Evolutionary conservation across 2,113 vertebrate genomes (phyloP).

Genomic region (Sapajus apella): DNA sequence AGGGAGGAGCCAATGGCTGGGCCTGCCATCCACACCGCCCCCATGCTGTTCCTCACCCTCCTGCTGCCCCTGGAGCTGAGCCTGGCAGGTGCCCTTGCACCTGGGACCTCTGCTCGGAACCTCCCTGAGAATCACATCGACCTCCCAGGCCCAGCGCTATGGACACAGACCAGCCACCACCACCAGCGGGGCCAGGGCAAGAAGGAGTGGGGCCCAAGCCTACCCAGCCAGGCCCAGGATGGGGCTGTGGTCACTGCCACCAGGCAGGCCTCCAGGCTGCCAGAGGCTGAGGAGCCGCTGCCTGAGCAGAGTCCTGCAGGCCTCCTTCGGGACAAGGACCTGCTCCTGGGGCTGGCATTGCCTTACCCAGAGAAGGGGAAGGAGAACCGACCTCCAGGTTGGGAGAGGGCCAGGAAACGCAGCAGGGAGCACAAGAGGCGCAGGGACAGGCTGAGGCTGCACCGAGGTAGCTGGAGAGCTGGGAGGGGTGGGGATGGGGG

Average conservation of each 20-base stretch:
- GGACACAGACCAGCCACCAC: constrained; percentile 77
- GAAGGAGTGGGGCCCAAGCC: constrained; percentile 73
- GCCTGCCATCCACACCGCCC: neutral
- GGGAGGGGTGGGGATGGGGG: neutral
- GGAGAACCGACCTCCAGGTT: constrained; percentile 85
- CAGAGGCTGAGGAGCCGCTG: constrained; percentile 80
- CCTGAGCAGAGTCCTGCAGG: constrained; percentile 78
- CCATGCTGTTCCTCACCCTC: constrained; percentile 59
- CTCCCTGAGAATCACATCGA: constrained; percentile 80
- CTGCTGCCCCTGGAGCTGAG: constrained; percentile 71
- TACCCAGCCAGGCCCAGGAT: constrained; percentile 63
- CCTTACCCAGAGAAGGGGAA: constrained; percentile 82
- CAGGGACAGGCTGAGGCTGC: constrained; percentile 85
- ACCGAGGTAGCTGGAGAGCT: constrained; percentile 79
- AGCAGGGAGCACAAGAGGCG: constrained; percentile 88
- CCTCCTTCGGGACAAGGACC: constrained; percentile 81
- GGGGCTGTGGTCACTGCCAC: neutral
- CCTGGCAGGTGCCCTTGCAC: constrained; percentile 67
- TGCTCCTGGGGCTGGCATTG: constrained; percentile 80
- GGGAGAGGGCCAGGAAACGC: constrained; percentile 87
- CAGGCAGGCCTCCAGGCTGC: constrained; percentile 84
- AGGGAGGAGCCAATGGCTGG: constrained; percentile 76
- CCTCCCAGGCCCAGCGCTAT: constrained; percentile 82
- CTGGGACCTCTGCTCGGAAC: constrained; percentile 63
- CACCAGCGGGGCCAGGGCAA: constrained; percentile 80